Evolutionary conservation across 2,888 invertebrate genomes (phyloP), one percentile per base, ranked within the genome.

Genomic region (Acronicta alni): DNA sequence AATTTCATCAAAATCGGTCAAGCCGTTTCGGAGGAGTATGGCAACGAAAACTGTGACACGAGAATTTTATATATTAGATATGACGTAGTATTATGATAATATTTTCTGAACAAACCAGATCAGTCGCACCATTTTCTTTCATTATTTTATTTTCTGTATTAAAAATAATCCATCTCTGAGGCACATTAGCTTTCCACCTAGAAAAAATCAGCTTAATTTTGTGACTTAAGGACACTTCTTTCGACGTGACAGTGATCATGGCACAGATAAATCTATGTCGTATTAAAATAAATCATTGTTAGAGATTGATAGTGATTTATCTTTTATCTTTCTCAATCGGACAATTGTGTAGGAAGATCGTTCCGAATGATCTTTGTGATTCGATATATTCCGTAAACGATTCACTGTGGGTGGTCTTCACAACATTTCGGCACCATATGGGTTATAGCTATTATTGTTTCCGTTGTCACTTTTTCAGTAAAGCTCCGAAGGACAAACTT

Each of bases 321-420:
- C 42, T 56, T 48, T 18, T 23, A 23, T 60, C 43, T 56, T 56
- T 30, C 39, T 45, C 55, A 61, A 58, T 68, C 53, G 35, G 15
- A 16, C 5, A 38, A 43, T 49, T 37, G 30, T 41, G 42, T 42
- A 32, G 30, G 5, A 35, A 42, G n/a, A 54, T 47, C 46, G 18
- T 53, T 17, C 12, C 38, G 9, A 30, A 47, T 15, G 41, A 26
- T 35, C 1, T 17, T 35, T 47, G 32, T 16, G 17, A 37, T 39
- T 20, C 35, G 10, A n/a, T 12, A 17, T 46, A 55, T 30, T 57
- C 15, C 39, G 32, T 46, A 55, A 39, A 57, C 15, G 42, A 37
- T 26, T 53, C 39, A 12, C 53, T 32, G 48, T 41, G 16, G 49
- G 57, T 26, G 39, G 51, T 72, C n/a, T 51, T 18, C 39, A 18